These are phyloP conservation scores for Leptinotarsa haldemani DNA, from an alignment of 2,888 invertebrate genomes.

Conservation along the genomic window DNA sequence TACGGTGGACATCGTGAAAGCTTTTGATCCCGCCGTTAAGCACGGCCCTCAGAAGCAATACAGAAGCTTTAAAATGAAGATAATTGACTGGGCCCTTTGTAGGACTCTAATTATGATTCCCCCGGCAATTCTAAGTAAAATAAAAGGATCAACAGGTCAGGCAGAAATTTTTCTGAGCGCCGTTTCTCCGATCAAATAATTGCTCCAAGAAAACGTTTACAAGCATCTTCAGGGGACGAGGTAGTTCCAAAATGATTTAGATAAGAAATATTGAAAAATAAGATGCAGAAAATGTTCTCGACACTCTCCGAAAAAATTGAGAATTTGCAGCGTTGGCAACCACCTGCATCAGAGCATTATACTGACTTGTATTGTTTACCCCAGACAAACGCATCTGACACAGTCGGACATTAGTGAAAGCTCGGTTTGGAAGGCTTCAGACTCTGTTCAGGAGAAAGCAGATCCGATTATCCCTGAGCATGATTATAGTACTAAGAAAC, in stretches of 20 bases:
- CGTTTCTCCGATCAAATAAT: too few species aligned
- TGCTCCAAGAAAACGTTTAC: background rate
- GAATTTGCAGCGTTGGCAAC: background rate
- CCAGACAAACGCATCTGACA: background rate
- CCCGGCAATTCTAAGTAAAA: background rate
- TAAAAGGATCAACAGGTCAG: too few species aligned
- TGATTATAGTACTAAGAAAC: background rate
- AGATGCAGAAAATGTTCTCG: background rate
- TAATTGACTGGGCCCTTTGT: conserved; percentile 51
- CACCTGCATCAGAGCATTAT: background rate
- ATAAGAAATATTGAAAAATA: background rate
- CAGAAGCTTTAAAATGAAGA: conserved; percentile 45
- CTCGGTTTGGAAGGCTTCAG: too few species aligned
- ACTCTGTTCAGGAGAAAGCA: background rate
- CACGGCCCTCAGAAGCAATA: conserved; percentile 45
- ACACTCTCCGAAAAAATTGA: background rate
- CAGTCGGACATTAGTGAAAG: background rate
- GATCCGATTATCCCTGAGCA: background rate
- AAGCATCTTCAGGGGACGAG: background rate
- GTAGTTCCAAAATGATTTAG: background rate
- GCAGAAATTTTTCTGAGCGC: too few species aligned
- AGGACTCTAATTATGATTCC: conserved; percentile 31
- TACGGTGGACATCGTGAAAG: conserved; percentile 45
- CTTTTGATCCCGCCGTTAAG: conserved; percentile 44
- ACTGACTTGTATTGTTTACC: background rate